Evolutionary conservation across 2,888 invertebrate species (phyloP).

Genomic region (Leptopterna dolabrata): DNA sequence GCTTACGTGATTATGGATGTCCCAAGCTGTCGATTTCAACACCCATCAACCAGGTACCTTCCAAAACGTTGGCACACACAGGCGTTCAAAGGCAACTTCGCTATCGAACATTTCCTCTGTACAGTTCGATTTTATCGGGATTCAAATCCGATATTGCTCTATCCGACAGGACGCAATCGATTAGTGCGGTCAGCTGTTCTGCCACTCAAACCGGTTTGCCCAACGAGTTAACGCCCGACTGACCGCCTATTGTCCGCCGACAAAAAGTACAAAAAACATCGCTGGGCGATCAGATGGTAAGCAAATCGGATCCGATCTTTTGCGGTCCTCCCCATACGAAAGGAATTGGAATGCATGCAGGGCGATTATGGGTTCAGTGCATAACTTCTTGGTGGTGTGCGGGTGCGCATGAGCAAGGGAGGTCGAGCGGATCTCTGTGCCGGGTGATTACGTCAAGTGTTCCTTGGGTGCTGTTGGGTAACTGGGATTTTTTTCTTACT

Average conservation of each 20-base stretch:
- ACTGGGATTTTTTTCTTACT: not conserved
- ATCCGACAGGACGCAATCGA: not conserved
- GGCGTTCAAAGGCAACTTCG: too few species aligned
- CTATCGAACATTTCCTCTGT: too few species aligned
- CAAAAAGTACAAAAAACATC: not conserved
- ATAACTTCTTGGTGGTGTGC: not conserved
- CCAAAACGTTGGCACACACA: too few species aligned
- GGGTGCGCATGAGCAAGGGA: not conserved
- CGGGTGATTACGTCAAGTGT: conserved; percentile 2
- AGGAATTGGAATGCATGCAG: not conserved
- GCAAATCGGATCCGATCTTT: not conserved
- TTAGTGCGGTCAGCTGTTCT: not conserved
- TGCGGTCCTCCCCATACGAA: not conserved
- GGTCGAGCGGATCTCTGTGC: not conserved
- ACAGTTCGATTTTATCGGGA: too few species aligned
- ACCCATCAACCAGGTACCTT: too few species aligned
- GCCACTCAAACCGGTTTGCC: not conserved
- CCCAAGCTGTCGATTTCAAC: too few species aligned
- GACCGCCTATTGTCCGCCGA: not conserved
- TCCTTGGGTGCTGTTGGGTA: not conserved
- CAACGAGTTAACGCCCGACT: not conserved
- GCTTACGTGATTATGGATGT: too few species aligned
- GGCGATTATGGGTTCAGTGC: not conserved
- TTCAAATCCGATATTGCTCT: not conserved
- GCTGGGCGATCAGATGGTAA: not conserved